Evolutionary conservation across 1,140 invertebrate genomes (phyloP).

Genomic region (Tetragnatha versicolor): DNA sequence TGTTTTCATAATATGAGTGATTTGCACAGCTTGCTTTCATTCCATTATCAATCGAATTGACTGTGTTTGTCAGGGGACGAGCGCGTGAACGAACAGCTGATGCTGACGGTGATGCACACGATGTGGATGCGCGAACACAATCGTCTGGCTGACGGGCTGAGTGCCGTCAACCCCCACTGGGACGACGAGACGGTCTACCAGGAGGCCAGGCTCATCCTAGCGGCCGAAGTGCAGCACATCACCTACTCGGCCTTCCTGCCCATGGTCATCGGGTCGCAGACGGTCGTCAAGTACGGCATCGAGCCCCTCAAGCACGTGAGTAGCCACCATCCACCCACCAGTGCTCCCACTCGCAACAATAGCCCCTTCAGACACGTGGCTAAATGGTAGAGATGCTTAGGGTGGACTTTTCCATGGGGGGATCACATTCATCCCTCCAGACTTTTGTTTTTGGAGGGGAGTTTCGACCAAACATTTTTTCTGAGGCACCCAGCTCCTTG

Average conservation of each 20-base stretch:
- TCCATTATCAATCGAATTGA: too few species aligned
- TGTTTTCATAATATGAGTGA: too few species aligned
- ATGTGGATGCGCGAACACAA: conserved; percentile 66
- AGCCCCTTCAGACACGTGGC: too few species aligned
- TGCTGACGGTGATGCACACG: conserved; percentile 69
- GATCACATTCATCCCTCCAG: too few species aligned
- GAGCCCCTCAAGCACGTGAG: conserved; percentile 62
- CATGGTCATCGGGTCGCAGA: conserved; percentile 88
- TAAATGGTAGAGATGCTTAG: too few species aligned
- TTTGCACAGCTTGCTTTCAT: too few species aligned
- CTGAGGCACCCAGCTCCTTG: too few species aligned
- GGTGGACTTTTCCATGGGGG: too few species aligned
- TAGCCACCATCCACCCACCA: too few species aligned
- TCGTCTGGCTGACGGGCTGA: conserved; percentile 61
- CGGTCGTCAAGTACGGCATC: conserved; percentile 85
- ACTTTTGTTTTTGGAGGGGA: too few species aligned
- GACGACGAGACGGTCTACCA: conserved; percentile 90
- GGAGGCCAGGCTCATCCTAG: conserved; percentile 86
- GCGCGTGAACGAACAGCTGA: conserved; percentile 89
- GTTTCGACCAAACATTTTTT: too few species aligned
- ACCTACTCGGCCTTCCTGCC: conserved; percentile 95
- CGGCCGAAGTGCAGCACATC: conserved; percentile 90
- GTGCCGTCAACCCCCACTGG: conserved; percentile 89
- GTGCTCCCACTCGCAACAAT: too few species aligned
- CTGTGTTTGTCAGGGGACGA: conserved; percentile 85